Percentiles rank a stretch among this genome's conserved stretches.
These are phyloP conservation scores for Solenopsis invicta DNA, from an alignment of 1,140 invertebrate genomes.

Conservation along the genomic window DNA sequence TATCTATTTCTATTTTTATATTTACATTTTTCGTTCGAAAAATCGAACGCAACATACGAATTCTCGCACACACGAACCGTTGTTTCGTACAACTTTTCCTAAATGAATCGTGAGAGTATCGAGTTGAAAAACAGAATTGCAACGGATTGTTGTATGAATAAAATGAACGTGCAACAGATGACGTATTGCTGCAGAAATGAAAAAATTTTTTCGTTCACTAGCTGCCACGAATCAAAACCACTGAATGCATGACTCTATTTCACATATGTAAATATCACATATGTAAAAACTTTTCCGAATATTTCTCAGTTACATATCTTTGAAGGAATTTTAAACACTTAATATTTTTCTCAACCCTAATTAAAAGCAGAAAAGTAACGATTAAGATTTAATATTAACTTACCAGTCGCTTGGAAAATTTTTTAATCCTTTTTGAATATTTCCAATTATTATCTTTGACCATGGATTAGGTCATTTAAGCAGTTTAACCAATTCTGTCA, in stretches of 20 bases:
- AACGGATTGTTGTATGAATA: conserved; percentile 74
- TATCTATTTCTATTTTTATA: background rate
- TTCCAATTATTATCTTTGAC: background rate
- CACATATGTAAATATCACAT: too few species aligned
- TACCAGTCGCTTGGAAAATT: background rate
- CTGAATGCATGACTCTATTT: too few species aligned
- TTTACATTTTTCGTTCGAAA: background rate
- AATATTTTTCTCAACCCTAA: background rate
- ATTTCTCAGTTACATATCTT: background rate
- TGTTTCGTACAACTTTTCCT: conserved; percentile 9
- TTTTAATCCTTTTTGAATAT: background rate
- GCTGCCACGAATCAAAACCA: background rate
- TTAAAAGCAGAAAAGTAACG: background rate
- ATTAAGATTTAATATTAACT: background rate
- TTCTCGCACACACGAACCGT: background rate
- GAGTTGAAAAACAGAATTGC: conserved; percentile 68
- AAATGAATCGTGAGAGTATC: conserved; percentile 51
- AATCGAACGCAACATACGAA: background rate
- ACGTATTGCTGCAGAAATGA: background rate
- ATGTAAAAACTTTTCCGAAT: background rate
- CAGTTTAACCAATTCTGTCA: background rate
- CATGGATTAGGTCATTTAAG: background rate
- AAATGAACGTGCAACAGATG: conserved; percentile 66
- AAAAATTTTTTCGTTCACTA: background rate
- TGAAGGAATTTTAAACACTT: background rate